A percentile compares a stretch with the other conserved stretches of the same genome.
phyloP scores from a whole-genome alignment of 1,140 invertebrate species.

The Megalonaias nervosa region DNA sequence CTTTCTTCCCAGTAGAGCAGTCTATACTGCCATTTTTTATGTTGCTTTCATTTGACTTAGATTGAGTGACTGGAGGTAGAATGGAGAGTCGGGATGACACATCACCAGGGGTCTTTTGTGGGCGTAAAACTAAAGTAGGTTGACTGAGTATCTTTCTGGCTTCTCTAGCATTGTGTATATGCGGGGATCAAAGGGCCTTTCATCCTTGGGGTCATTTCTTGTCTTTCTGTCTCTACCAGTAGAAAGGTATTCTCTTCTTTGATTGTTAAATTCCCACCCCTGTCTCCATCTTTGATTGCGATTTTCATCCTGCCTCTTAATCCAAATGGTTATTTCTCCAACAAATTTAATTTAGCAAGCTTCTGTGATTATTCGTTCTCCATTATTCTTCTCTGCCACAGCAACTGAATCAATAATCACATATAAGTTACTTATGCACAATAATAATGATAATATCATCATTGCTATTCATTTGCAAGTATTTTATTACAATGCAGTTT shows the following conservation, averaged over 20 bases:
- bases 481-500: no score
- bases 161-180: constrained; percentile 2
- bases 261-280: background rate
- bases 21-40: background rate
- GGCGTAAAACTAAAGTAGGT: background rate
- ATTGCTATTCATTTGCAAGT: no score
- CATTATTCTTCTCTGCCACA: no score
- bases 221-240: background rate
- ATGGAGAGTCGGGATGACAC: constrained; percentile 1
- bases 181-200: background rate
- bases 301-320: background rate
- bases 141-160: background rate
- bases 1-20: background rate
- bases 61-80: background rate
- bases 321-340: no score
- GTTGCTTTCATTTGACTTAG: constrained; percentile 1
- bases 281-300: background rate
- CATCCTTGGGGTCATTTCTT: background rate
- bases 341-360: no score
- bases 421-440: no score
- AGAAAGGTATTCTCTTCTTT: background rate
- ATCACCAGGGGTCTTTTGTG: background rate
- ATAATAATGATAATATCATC: no score
- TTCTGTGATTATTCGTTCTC: no score
- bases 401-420: no score